Evolutionary conservation across 2,113 vertebrate species (phyloP).

Genomic region (Pipra filicauda): DNA sequence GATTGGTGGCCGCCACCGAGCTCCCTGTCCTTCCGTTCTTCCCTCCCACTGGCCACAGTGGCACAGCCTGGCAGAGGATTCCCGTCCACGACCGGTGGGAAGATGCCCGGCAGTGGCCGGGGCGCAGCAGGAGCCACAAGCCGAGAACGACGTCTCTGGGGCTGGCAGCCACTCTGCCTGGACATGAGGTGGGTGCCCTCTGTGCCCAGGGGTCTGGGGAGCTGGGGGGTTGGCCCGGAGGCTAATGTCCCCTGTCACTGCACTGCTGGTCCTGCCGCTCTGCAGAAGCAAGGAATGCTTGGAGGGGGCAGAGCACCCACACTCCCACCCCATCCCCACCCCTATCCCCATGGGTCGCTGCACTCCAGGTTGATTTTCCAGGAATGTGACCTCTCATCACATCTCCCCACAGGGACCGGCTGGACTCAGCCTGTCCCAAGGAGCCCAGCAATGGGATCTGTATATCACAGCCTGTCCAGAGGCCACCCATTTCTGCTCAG

Average conservation of each 20-base stretch:
- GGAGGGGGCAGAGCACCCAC: not conserved
- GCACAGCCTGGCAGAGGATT: not conserved
- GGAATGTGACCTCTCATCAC: not conserved
- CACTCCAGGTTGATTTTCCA: not conserved
- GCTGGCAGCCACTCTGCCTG: not conserved
- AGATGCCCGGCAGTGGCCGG: not conserved
- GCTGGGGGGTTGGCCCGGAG: not conserved
- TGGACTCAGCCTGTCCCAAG: not conserved
- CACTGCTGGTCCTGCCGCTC: not conserved
- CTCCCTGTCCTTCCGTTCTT: not conserved
- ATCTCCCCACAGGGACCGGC: rapidly evolving
- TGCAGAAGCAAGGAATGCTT: not conserved
- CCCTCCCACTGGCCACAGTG: not conserved
- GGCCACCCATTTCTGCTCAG: not conserved
- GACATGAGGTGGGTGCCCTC: constrained; percentile 25
- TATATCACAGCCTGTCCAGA: no score
- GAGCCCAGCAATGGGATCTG: not conserved
- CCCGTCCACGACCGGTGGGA: not conserved
- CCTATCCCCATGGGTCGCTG: rapidly evolving
- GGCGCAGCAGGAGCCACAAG: not conserved
- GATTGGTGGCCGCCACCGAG: not conserved
- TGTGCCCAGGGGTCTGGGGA: not conserved
- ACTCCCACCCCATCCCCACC: not conserved
- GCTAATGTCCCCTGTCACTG: rapidly evolving
- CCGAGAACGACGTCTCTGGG: not conserved